A percentile compares a stretch with the other conserved stretches of the same genome.
Conservation (phyloP, 2,113 vertebrate genomes). For the Tamias sibiricus region DNA sequence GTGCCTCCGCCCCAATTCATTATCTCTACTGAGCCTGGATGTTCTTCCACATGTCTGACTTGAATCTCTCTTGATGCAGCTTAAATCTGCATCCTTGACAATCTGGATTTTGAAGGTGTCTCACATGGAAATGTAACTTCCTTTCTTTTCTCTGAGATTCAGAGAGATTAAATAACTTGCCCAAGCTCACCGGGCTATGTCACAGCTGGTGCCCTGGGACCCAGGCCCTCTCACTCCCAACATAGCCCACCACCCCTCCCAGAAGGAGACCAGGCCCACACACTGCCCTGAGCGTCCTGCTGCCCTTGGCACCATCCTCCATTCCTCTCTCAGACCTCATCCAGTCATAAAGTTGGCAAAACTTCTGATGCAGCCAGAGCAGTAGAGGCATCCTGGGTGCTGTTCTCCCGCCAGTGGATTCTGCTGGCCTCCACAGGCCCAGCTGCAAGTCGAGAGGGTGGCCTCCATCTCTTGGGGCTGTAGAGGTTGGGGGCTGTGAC, state of each 20-base stretch:
- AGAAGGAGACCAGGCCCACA: neutral
- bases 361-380: neutral
- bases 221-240: neutral
- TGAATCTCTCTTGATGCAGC: neutral
- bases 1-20: fast-evolving
- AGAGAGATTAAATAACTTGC: neutral
- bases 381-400: neutral
- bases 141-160: constrained; percentile 1
- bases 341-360: fast-evolving
- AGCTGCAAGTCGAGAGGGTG: neutral
- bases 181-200: neutral
- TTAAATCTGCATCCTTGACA: neutral
- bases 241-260: neutral
- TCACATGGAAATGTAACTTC: neutral
- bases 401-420: neutral
- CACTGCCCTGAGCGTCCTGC: fast-evolving
- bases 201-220: neutral
- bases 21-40: neutral
- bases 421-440: neutral
- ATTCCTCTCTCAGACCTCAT: neutral
- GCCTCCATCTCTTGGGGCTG: too few relatives aligned
- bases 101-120: neutral
- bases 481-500: neutral
- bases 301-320: neutral
- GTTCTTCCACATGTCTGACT: neutral